Base-by-base conservation (phyloP, 2,888 invertebrate genomes). In the Hypselothyrea guttata region DNA sequence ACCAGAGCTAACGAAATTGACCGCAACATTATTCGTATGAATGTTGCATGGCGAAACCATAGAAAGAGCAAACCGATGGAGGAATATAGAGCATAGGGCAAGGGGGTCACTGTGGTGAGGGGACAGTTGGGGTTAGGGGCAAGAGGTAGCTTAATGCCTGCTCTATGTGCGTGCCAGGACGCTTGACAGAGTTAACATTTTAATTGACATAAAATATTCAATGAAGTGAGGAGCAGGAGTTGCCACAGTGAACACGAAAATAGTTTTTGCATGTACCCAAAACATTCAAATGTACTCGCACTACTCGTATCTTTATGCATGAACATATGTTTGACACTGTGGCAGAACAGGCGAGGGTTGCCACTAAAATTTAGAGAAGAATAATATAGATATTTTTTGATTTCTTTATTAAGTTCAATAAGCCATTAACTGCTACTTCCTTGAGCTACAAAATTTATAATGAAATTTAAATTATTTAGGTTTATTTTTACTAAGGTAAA, bases 171-270 rank as follows among this genome's bases (percentile, higher is more conserved):
- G 78, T 84, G 75, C 57, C 52, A 41, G 49, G 72, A 49, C 68
- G 76, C 84, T 75, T 79, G 73, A 66, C 84, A 56, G 66, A 77
- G 81, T 81, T 86, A 86, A 82, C 86, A 86, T 84, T 86, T 86
- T 82, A 84, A 86, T 74, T 86, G 84, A 77, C 86, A 86, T 82
- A 65, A 84, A 82, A 82, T 81, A 86, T 82, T 81, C 81, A 82
- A 64, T 65, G 78, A 56, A 15, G 44, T 40, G 47, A n/a, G 16
- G 4, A 38, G 33, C 16, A 5, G 44, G 31, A 34, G 27, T 30
- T 18, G 22, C 5, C 3, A 4, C 2, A 28, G 28, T 44, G 45
- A 69, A 84, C 79, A 84, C 69, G 79, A 46, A 75, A 84, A 84
- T 82, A 82, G 78, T 84, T 78, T 78, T 75, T 78, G 56, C 82